Percentiles rank a stretch among this genome's conserved stretches.
phyloP scores from a whole-genome alignment of 2,113 vertebrate genomes.

The Corythaixoides concolor region DNA sequence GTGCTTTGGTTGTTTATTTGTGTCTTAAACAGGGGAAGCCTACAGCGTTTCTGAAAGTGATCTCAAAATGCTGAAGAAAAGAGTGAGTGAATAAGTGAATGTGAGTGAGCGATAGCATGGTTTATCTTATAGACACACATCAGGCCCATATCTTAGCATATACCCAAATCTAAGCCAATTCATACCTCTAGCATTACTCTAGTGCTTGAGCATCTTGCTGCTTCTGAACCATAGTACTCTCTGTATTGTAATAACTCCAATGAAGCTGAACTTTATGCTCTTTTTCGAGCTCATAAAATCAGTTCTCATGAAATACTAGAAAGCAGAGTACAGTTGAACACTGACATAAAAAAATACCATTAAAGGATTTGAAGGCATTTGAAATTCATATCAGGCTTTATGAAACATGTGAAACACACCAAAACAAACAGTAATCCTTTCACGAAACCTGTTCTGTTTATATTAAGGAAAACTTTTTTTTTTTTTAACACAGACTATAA shows the following conservation, averaged over 20 bases:
- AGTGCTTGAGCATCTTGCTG: background rate
- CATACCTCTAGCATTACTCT: background rate
- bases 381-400: background rate
- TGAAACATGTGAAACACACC: background rate
- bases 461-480: background rate
- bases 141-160: background rate
- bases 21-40: background rate
- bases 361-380: background rate
- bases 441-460: background rate
- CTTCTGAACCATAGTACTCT: background rate
- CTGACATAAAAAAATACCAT: background rate
- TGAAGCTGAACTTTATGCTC: background rate
- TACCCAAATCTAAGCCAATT: background rate
- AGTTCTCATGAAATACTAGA: background rate
- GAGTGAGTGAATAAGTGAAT: background rate
- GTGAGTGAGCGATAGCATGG: background rate
- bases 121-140: background rate
- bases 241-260: background rate
- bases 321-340: background rate
- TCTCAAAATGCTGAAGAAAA: background rate
- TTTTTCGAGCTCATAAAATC: background rate
- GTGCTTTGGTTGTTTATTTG: background rate
- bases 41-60: background rate
- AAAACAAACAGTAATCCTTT: background rate
- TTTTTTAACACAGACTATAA: background rate